Percentiles rank a stretch among this genome's conserved stretches.
Evolutionary conservation across 2,888 invertebrate species (phyloP).

Genomic region (Poecilus cupreus): DNA sequence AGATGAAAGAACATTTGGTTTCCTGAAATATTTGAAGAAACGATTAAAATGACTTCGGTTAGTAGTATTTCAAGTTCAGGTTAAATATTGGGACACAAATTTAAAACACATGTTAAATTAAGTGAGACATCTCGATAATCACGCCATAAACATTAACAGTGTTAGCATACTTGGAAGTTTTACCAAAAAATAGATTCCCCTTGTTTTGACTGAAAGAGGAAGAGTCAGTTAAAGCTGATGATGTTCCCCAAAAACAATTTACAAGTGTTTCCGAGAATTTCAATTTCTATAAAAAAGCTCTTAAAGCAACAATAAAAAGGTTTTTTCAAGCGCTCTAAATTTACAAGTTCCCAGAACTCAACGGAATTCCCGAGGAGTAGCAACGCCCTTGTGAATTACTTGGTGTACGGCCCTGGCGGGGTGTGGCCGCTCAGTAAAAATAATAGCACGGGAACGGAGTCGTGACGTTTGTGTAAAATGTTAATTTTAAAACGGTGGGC

Average conservation of each 20-base stretch:
- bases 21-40: too few species aligned
- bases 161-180: background rate
- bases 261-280: constrained; percentile 30
- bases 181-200: background rate
- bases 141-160: background rate
- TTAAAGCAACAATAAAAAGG: constrained; percentile 44
- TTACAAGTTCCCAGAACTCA: constrained; percentile 27
- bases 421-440: background rate
- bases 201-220: constrained; percentile 20
- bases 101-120: background rate
- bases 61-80: too few species aligned
- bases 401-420: background rate
- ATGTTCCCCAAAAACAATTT: constrained; percentile 26
- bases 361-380: constrained; percentile 1
- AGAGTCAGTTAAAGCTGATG: background rate
- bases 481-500: constrained; percentile 36
- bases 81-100: background rate
- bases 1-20: too few species aligned
- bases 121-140: background rate
- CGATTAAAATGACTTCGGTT: too few species aligned
- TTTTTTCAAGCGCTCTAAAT: constrained; percentile 30
- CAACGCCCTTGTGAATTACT: background rate
- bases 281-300: constrained; percentile 43
- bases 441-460: background rate
- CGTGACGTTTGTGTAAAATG: background rate